phyloP scores from a whole-genome alignment of 1,140 invertebrate species.

The Cyclina sinensis region DNA sequence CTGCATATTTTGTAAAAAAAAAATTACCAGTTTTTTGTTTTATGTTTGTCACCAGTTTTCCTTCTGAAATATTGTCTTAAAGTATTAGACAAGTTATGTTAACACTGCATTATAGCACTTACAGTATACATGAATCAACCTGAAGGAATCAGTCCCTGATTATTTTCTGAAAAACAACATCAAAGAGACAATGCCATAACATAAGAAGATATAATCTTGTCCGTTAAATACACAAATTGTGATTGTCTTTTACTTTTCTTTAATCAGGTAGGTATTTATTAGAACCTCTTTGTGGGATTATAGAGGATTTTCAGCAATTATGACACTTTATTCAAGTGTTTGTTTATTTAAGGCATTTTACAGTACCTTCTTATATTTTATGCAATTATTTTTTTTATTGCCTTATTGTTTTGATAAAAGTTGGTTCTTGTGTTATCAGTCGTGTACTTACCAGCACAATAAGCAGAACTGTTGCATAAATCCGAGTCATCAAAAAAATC shows the following conservation, averaged over 20 bases:
- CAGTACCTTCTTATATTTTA: neutral
- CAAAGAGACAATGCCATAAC: neutral
- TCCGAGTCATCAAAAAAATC: constrained; percentile 10
- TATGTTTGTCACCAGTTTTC: no score
- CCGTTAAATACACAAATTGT: neutral
- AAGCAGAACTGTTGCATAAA: neutral
- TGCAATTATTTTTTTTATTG: neutral
- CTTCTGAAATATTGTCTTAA: no score
- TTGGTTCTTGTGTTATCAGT: neutral
- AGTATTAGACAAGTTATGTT: no score
- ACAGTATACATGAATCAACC: neutral
- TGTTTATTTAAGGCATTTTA: constrained; percentile 32
- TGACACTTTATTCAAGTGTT: constrained; percentile 50
- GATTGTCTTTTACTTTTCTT: neutral
- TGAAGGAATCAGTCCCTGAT: neutral
- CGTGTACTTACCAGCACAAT: neutral
- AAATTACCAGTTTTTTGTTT: no score
- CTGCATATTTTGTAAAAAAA: no score
- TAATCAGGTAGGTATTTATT: constrained; percentile 4
- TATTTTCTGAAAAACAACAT: neutral
- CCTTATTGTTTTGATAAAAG: neutral
- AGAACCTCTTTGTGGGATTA: neutral
- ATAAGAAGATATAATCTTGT: neutral
- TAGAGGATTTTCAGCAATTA: constrained; percentile 24
- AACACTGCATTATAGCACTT: no score